A percentile compares a stretch with the other conserved stretches of the same genome.
phyloP scores from a whole-genome alignment of 2,797 vertebrate genomes.

The Scarus forsteni region DNA sequence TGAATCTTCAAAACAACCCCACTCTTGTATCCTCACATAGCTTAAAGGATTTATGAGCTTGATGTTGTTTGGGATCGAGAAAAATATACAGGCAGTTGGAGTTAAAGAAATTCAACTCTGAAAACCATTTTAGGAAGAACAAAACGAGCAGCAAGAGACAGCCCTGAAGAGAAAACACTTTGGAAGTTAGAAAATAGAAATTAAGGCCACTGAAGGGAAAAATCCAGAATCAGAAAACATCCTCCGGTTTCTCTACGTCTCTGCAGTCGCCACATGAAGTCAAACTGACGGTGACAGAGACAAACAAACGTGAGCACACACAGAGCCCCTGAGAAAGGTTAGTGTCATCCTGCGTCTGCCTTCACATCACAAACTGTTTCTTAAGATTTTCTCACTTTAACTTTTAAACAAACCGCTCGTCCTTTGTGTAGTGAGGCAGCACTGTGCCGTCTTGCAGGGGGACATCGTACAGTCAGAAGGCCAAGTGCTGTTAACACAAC shows the following conservation, averaged over 20 bases:
- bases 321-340: constrained; percentile 52
- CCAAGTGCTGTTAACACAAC: constrained; percentile 5
- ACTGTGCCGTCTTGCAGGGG: constrained; percentile 4
- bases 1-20: neutral
- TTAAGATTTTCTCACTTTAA: constrained; percentile 14
- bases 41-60: constrained; percentile 3
- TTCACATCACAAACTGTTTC: constrained; percentile 14
- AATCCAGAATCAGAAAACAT: constrained; percentile 36
- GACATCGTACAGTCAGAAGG: constrained; percentile 13
- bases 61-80: neutral
- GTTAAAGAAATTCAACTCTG: neutral
- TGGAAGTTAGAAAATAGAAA: constrained; percentile 62
- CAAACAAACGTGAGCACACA: neutral
- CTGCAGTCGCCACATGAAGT: constrained; percentile 14
- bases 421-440: constrained; percentile 10
- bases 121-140: constrained; percentile 9
- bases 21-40: constrained; percentile 2
- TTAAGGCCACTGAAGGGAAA: constrained; percentile 72
- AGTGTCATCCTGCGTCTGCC: constrained; percentile 38
- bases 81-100: constrained; percentile 14
- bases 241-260: constrained; percentile 19
- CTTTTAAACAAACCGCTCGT: neutral
- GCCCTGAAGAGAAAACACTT: constrained; percentile 62
- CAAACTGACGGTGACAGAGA: neutral
- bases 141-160: constrained; percentile 31